Percentiles rank a stretch among this genome's conserved stretches.
These are phyloP conservation scores for Semaprochilodus insignis DNA, from an alignment of 2,797 vertebrate genomes.

Conservation along the genomic window DNA sequence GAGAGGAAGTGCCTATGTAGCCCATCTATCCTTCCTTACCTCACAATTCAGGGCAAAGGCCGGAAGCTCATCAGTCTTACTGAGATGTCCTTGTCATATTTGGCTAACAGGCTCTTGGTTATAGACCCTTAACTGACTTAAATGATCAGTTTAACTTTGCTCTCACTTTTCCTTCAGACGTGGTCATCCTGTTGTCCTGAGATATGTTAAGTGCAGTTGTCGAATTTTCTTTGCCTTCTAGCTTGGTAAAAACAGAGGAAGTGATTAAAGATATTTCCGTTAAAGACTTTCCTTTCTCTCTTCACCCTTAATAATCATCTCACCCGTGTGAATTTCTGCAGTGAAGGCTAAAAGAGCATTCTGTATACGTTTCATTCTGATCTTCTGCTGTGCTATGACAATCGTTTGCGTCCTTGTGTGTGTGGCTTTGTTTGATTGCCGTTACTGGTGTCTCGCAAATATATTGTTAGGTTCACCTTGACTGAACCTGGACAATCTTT, in stretches of 20 bases:
- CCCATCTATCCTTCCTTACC: slow-evolving; percentile 28
- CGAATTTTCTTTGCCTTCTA: background rate
- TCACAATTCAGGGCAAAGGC: slow-evolving; percentile 11
- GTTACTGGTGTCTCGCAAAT: slow-evolving; percentile 23
- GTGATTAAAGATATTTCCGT: slow-evolving; percentile 8
- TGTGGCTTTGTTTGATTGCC: background rate
- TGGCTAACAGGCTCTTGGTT: slow-evolving; percentile 7
- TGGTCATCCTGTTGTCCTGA: slow-evolving; percentile 29
- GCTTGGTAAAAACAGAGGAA: slow-evolving; percentile 32
- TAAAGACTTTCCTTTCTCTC: background rate
- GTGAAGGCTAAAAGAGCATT: background rate
- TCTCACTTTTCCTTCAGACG: slow-evolving; percentile 2
- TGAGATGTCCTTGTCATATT: slow-evolving; percentile 6
- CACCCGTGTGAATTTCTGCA: background rate
- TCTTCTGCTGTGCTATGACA: background rate
- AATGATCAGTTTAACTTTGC: slow-evolving; percentile 16
- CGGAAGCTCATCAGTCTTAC: slow-evolving; percentile 5
- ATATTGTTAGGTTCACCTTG: background rate
- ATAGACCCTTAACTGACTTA: background rate
- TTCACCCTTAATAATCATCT: background rate
- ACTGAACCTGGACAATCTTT: background rate
- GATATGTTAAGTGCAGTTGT: background rate
- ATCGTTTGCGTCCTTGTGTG: slow-evolving; percentile 21
- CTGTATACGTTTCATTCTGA: background rate
- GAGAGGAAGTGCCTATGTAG: slow-evolving; percentile 14